Percentiles rank a stretch among this genome's conserved stretches.
These are phyloP conservation scores for Hipposideros larvatus DNA, from an alignment of 2,797 vertebrate species.

Conservation along the genomic window DNA sequence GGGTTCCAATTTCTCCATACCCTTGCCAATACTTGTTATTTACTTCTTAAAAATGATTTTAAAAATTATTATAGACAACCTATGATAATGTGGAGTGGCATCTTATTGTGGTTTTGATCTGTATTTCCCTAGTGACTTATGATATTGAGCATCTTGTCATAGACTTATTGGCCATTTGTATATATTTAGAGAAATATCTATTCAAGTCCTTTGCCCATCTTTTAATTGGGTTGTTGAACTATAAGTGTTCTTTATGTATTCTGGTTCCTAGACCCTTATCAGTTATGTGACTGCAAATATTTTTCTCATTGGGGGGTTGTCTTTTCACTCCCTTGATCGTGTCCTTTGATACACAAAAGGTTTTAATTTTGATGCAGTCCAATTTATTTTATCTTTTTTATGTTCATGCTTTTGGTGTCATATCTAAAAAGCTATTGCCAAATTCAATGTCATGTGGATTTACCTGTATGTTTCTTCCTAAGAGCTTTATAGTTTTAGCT, in stretches of 20 bases:
- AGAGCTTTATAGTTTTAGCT: not conserved
- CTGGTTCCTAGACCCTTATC: not conserved
- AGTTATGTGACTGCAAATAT: not conserved
- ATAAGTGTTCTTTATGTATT: constrained; percentile 7
- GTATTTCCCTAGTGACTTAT: not conserved
- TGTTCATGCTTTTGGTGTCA: not conserved
- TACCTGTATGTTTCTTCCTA: not conserved
- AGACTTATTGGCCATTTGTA: not conserved
- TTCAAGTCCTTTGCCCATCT: not conserved
- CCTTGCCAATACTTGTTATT: not conserved
- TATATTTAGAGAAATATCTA: not conserved
- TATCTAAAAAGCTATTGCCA: not conserved
- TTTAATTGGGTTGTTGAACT: constrained; percentile 14
- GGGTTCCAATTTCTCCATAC: not conserved
- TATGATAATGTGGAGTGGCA: not conserved
- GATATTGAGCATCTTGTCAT: not conserved
- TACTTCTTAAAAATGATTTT: not conserved
- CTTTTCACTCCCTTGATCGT: constrained; percentile 18
- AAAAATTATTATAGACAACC: not conserved
- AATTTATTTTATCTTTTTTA: not conserved
- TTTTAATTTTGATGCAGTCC: not conserved
- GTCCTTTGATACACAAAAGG: not conserved
- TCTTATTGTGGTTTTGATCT: not conserved
- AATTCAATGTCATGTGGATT: not conserved
- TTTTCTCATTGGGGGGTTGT: not conserved